These are phyloP conservation scores for Siniperca chuatsi DNA, from an alignment of 2,113 vertebrate species.

Conservation along the genomic window DNA sequence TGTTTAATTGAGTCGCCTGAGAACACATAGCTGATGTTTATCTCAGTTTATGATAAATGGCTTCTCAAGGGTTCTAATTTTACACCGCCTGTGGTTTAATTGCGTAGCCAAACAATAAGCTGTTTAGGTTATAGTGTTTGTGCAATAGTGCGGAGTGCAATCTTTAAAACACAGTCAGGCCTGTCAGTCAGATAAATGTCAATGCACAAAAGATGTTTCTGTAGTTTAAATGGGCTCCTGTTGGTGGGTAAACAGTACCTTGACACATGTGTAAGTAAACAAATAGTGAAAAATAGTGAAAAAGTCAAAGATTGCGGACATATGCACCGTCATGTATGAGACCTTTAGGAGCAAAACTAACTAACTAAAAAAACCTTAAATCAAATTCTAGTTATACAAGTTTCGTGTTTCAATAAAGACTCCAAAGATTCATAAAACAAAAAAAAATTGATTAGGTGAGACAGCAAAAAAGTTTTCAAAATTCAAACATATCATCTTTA, in stretches of 20 bases:
- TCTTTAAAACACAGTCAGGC: background rate
- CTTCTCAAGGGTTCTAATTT: conserved; percentile 10
- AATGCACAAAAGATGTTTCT: background rate
- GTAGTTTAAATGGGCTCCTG: background rate
- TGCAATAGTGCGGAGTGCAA: background rate
- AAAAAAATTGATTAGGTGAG: background rate
- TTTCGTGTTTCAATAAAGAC: background rate
- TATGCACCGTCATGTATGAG: background rate
- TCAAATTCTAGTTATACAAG: background rate
- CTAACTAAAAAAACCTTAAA: background rate
- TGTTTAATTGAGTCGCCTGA: conserved; percentile 30
- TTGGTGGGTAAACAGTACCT: background rate
- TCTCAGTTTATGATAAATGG: conserved; percentile 42
- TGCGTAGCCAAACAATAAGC: background rate
- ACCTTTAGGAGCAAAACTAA: too few relatives aligned
- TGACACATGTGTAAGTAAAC: background rate
- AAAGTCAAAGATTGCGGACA: background rate
- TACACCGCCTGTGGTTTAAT: conserved; percentile 19
- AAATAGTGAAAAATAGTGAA: background rate
- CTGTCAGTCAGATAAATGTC: conserved; percentile 1
- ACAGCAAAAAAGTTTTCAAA: background rate
- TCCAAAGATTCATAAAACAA: background rate
- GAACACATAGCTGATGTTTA: conserved; percentile 30
- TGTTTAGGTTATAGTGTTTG: background rate
- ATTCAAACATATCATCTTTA: background rate